Evolutionary conservation across 2,888 invertebrate species (phyloP).

Genomic region (Melipona beecheii): DNA sequence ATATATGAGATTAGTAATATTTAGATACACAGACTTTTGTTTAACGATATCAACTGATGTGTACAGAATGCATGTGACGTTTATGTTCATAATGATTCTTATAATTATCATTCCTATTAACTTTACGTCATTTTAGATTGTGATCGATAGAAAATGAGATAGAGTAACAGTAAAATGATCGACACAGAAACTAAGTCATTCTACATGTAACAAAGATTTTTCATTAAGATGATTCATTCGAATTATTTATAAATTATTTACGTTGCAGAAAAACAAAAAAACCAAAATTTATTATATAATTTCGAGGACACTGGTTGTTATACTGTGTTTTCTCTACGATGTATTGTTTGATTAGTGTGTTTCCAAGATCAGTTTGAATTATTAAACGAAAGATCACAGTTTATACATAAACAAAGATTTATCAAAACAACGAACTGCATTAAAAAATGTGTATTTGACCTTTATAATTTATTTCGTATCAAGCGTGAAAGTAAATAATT

Average conservation of each 20-base stretch:
- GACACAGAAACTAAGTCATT: neutral
- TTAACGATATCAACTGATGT: neutral
- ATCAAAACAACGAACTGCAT: neutral
- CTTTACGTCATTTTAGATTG: neutral
- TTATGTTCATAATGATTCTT: neutral
- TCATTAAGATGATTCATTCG: neutral
- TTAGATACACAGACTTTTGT: neutral
- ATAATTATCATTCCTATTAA: neutral
- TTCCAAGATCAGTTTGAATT: neutral
- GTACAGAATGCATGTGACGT: neutral
- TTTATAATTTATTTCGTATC: neutral
- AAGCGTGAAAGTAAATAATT: neutral
- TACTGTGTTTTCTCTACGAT: neutral
- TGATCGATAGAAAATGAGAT: neutral
- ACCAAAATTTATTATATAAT: neutral
- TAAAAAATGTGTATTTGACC: neutral
- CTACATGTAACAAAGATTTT: neutral
- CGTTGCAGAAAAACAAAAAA: neutral
- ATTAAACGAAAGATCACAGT: too few species aligned
- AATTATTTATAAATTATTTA: neutral
- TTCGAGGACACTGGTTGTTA: neutral
- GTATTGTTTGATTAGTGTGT: neutral
- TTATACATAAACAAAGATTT: too few species aligned
- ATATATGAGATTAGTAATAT: constrained; percentile 5
- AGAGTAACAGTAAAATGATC: neutral